Evolutionary conservation across 2,888 invertebrate genomes (phyloP).

Genomic region (Campoletis raptor): DNA sequence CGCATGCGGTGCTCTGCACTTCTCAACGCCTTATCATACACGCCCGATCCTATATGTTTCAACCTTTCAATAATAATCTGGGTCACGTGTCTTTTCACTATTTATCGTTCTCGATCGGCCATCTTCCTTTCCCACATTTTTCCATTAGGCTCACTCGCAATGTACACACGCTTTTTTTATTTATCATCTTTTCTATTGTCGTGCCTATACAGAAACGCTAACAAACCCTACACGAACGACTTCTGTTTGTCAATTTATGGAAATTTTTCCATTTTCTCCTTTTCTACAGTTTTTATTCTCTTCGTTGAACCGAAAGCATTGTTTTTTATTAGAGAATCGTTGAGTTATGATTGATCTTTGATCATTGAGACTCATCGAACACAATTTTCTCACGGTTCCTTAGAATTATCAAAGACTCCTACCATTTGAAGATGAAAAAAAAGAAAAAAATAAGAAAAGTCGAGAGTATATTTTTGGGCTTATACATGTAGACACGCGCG

Average conservation of each 20-base stretch:
- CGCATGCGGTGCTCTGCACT: constrained; percentile 46
- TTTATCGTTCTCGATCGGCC: neutral
- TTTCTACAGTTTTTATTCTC: too few relatives aligned
- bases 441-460: constrained; percentile 1
- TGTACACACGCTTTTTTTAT: neutral
- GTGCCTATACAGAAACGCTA: too few relatives aligned
- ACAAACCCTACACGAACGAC: too few relatives aligned
- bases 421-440: neutral
- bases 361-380: neutral
- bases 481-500: neutral
- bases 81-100: constrained; percentile 18
- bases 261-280: too few relatives aligned
- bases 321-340: too few relatives aligned
- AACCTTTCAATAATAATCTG: constrained; percentile 37
- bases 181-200: neutral
- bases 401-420: neutral
- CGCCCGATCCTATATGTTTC: constrained; percentile 37
- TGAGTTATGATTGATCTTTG: neutral
- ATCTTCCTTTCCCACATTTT: constrained; percentile 29
- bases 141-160: neutral
- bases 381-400: neutral
- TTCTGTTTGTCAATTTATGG: too few relatives aligned
- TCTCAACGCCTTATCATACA: constrained; percentile 43
- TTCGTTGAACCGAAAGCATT: too few relatives aligned
- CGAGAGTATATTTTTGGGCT: constrained; percentile 25